phyloP scores from a whole-genome alignment of 2,888 invertebrate species.

The Sabatieria punctata region DNA sequence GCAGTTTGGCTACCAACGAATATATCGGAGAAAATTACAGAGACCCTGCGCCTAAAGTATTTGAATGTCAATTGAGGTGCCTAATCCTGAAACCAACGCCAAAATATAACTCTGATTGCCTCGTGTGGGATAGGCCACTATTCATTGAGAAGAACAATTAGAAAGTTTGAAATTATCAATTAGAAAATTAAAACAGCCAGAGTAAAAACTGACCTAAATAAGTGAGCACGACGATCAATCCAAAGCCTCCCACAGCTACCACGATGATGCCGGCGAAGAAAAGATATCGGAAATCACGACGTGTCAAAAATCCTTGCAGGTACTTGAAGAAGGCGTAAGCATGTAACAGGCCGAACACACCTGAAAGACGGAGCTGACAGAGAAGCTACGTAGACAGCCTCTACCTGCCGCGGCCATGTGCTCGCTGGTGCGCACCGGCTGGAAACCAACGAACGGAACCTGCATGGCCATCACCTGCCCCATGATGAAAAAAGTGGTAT shows the following conservation, averaged over 20 bases:
- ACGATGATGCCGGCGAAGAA: conserved; percentile 53
- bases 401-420: conserved; percentile 93
- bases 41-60: too few species aligned
- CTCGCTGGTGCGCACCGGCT: conserved; percentile 93
- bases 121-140: too few species aligned
- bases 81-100: not conserved
- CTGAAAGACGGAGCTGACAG: conserved; percentile 37
- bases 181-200: conserved; percentile 2
- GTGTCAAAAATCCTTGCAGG: conserved; percentile 65
- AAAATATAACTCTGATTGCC: too few species aligned
- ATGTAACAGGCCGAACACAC: conserved; percentile 82
- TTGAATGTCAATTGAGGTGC: conserved; percentile 1
- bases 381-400: conserved; percentile 9
- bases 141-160: too few species aligned
- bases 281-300: conserved; percentile 71
- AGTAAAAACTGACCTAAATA: conserved; percentile 52
- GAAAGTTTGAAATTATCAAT: conserved; percentile 5
- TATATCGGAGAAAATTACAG: not conserved
- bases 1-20: not conserved
- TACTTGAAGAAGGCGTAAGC: conserved; percentile 71
- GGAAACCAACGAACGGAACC: conserved; percentile 62
- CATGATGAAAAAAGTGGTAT: conserved; percentile 87
- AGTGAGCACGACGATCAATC: conserved; percentile 69
- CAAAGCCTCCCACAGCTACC: conserved; percentile 59
- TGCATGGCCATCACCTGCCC: conserved; percentile 94